Evolutionary conservation across 2,888 invertebrate genomes (phyloP).

Genomic region (Melieria crassipennis): DNA sequence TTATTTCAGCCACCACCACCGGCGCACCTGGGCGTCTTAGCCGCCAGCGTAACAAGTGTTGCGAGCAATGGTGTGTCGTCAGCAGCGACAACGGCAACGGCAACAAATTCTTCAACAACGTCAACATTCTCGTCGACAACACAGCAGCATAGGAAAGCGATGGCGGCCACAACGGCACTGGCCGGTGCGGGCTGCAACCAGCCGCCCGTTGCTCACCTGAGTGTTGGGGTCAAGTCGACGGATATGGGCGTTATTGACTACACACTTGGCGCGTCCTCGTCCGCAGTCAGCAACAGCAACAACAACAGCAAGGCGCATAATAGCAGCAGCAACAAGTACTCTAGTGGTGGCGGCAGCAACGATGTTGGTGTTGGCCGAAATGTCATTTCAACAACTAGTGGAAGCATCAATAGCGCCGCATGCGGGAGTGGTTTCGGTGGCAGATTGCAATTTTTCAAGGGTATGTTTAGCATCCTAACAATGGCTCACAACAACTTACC

Average conservation of each 20-base stretch:
- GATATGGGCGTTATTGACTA: slow-evolving; percentile 56
- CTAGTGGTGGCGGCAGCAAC: slow-evolving; percentile 10
- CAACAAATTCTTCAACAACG: not conserved
- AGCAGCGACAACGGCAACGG: slow-evolving; percentile 23
- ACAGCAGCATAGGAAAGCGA: slow-evolving; percentile 39
- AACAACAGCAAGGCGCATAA: slow-evolving; percentile 36
- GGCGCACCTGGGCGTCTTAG: slow-evolving; percentile 23
- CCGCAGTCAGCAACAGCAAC: slow-evolving; percentile 39
- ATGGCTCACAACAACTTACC: not conserved
- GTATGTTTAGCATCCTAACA: slow-evolving; percentile 44
- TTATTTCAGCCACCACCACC: slow-evolving; percentile 19
- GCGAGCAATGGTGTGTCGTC: slow-evolving; percentile 13
- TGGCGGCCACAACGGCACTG: slow-evolving; percentile 45
- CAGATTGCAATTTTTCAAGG: slow-evolving; percentile 66
- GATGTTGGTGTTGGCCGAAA: slow-evolving; percentile 56
- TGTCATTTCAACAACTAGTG: slow-evolving; percentile 47
- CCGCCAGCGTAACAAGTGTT: slow-evolving; percentile 29
- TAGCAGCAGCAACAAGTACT: slow-evolving; percentile 38
- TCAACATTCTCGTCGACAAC: slow-evolving; percentile 26
- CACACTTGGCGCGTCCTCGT: slow-evolving; percentile 43
- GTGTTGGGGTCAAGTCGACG: slow-evolving; percentile 11
- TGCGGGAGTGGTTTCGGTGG: slow-evolving; percentile 52
- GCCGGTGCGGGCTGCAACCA: slow-evolving; percentile 18
- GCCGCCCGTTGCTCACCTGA: slow-evolving; percentile 9
- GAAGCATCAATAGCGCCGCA: slow-evolving; percentile 39